Evolutionary conservation across 2,797 vertebrate species (phyloP), one percentile per base, ranked within the genome.

Genomic region (Sebastes nivosus): DNA sequence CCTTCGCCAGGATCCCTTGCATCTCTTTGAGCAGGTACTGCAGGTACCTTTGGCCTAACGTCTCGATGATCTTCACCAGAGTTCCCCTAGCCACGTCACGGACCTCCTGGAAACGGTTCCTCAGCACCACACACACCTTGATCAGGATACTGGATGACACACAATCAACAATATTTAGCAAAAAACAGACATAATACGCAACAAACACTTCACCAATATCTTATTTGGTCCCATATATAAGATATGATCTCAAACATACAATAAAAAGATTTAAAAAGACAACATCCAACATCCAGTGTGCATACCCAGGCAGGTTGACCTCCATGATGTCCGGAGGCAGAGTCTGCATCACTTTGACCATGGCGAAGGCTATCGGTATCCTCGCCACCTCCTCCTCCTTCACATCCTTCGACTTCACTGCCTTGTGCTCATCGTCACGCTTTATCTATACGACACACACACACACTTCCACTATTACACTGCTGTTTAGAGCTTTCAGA

Each of bases 331-430:
- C 91, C 29, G 94, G 94, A 5, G 98, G 98, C 34, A 99, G 96
- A 27, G 97, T 96, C 92, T 97, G 97, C 97, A 99, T 97, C 85
- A 99, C 93, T 70, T 97, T 98, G 82, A 99, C 96, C 97, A 99
- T 97, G 63, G 98, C 97, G 84, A 99, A 99, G 30, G 98, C 99
- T 11, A 99, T 94, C 0, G 99, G 98, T 13, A 99, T 92, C 58
- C 97, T 95, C 59, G 86, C 96, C 25, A 99, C 97, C 81, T 99
- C 98, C 25, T 99, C 99, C 0, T 98, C 97, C 71, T 97, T 98
- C 83, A 97, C 97, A 0, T 95, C 92, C n/a, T 95, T 99, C 0
- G 97, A 98, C 87, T 97, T 99, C 77, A 97, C 95, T 1, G 95
- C 89, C 85, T 99, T 99, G 93, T 99, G 98, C 52, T 99, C 97